A percentile compares a stretch with the other conserved stretches of the same genome.
phyloP scores from a whole-genome alignment of 2,888 invertebrate species.

The Gortyna flavago region DNA sequence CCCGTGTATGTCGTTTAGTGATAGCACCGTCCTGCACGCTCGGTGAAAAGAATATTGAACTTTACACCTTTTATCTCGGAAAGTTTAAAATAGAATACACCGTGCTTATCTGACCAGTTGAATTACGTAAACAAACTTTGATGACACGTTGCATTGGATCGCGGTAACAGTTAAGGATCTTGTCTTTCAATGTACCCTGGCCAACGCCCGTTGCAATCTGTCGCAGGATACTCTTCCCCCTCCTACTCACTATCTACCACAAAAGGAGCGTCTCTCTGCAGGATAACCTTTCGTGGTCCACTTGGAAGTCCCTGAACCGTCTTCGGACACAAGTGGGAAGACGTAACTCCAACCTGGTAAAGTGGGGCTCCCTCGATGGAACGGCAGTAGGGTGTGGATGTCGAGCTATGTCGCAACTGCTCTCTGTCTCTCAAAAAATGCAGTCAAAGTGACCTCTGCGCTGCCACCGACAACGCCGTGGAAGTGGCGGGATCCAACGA shows the following conservation, averaged over 20 bases:
- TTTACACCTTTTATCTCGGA: neutral
- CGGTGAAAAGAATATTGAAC: neutral
- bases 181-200: too few species aligned
- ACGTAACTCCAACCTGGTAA: neutral
- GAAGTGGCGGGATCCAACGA: too few species aligned
- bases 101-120: neutral
- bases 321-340: neutral
- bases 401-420: too few species aligned
- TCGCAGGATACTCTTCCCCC: neutral
- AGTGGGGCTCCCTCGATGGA: neutral
- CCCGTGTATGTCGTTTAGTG: slow-evolving; percentile 1
- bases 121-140: neutral
- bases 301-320: neutral
- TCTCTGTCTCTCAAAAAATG: too few species aligned
- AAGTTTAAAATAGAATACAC: neutral
- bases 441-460: too few species aligned
- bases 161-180: neutral
- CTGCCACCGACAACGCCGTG: too few species aligned
- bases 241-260: neutral
- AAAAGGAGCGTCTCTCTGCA: neutral
- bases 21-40: neutral
- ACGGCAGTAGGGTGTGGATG: too few species aligned
- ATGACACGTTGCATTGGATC: neutral
- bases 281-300: neutral
- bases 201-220: neutral